These are phyloP conservation scores for Drosophila yooni DNA, from an alignment of 2,888 invertebrate species.

Conservation along the genomic window DNA sequence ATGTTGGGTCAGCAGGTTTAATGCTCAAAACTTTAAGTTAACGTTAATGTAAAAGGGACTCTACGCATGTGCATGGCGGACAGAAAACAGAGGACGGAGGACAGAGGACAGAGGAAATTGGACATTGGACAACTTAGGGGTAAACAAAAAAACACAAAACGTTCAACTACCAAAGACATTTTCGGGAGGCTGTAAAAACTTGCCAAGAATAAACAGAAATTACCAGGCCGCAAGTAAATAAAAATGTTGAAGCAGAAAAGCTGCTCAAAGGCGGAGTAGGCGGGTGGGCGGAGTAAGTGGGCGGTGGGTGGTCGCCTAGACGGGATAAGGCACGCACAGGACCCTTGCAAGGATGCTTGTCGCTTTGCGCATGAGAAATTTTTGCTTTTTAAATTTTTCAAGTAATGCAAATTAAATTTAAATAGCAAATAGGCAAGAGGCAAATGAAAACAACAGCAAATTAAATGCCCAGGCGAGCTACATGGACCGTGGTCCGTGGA, in stretches of 20 bases:
- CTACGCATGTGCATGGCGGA: constrained; percentile 13
- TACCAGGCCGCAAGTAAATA: constrained; percentile 75
- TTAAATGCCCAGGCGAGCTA: constrained; percentile 56
- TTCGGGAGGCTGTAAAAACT: constrained; percentile 60
- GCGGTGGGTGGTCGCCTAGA: neutral
- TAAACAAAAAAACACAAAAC: constrained; percentile 15
- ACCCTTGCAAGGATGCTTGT: constrained; percentile 40
- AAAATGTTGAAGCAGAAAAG: constrained; percentile 77
- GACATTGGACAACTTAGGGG: constrained; percentile 54
- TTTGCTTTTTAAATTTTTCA: constrained; percentile 78
- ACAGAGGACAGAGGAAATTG: constrained; percentile 21
- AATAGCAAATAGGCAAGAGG: constrained; percentile 77
- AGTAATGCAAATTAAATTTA: constrained; percentile 82
- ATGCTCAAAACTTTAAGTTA: constrained; percentile 59
- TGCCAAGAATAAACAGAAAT: constrained; percentile 78
- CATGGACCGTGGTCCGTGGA: constrained; percentile 17
- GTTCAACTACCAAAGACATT: constrained; percentile 63
- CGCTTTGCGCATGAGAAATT: constrained; percentile 73
- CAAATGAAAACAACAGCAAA: constrained; percentile 63
- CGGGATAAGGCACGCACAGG: constrained; percentile 31
- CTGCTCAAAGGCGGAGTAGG: constrained; percentile 59
- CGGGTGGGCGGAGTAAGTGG: neutral
- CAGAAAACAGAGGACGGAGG: neutral
- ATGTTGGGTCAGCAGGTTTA: constrained; percentile 60
- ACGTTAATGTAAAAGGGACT: constrained; percentile 8